A percentile compares a stretch with the other conserved stretches of the same genome.
phyloP scores from a whole-genome alignment of 2,797 vertebrate genomes.

The Botia almorhae region DNA sequence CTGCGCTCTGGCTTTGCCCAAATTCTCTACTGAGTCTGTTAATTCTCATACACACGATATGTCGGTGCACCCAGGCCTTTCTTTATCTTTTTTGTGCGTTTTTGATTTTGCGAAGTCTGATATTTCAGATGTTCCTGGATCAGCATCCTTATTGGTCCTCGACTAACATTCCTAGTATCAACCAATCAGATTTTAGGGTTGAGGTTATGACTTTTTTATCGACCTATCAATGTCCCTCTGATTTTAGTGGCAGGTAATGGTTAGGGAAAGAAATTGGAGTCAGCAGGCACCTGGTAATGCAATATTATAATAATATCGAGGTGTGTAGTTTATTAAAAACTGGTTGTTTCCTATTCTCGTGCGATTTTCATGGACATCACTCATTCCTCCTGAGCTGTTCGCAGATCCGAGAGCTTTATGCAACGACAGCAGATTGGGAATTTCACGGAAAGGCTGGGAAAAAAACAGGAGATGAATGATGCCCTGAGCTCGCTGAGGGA shows the following conservation, averaged over 20 bases:
- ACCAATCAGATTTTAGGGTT: not conserved
- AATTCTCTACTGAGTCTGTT: too few relatives aligned
- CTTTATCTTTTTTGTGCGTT: not conserved
- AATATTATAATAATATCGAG: not conserved
- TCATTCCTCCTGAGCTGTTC: slow-evolving; percentile 25
- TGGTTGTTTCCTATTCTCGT: not conserved
- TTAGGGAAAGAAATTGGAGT: not conserved
- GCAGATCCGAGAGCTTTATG: slow-evolving; percentile 15
- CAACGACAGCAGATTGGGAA: slow-evolving; percentile 22
- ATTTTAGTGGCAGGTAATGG: not conserved
- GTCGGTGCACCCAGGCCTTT: too few relatives aligned
- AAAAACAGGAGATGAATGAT: slow-evolving; percentile 19
- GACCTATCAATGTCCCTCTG: not conserved
- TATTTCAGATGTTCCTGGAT: not conserved
- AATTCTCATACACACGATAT: too few relatives aligned
- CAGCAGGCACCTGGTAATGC: not conserved
- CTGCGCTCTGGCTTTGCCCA: not conserved
- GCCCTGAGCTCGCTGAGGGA: slow-evolving; percentile 17
- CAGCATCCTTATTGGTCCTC: not conserved
- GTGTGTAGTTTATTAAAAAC: too few relatives aligned
- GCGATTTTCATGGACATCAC: slow-evolving; percentile 12
- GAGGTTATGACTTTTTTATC: not conserved
- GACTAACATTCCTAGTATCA: not conserved
- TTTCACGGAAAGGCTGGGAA: not conserved
- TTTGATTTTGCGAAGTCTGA: too few relatives aligned